Evolutionary conservation across 2,797 vertebrate genomes (phyloP).

Genomic region (Chelmon rostratus): DNA sequence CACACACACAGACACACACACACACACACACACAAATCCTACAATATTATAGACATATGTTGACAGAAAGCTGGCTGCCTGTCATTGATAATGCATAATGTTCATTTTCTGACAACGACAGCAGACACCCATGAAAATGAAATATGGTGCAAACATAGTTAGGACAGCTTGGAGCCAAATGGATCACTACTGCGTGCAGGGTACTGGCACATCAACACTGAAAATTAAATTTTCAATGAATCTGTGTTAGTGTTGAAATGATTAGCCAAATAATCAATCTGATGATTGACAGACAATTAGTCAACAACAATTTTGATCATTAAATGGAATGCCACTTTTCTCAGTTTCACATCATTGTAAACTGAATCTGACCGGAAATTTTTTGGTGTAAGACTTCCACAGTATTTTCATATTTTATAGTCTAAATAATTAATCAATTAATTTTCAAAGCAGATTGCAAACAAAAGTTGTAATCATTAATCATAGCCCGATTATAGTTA

Average conservation of each 20-base stretch:
- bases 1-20: constrained; percentile 1
- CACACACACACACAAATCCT: constrained; percentile 22
- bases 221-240: constrained; percentile 15
- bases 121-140: constrained; percentile 44
- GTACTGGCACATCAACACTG: constrained; percentile 8
- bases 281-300: not conserved
- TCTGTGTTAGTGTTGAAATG: constrained; percentile 4
- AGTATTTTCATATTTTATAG: too few species aligned
- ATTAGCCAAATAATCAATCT: constrained; percentile 17
- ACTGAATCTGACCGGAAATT: not conserved
- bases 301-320: not conserved
- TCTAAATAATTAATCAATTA: too few species aligned
- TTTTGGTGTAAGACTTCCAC: not conserved
- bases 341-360: not conserved
- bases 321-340: not conserved
- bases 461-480: not conserved
- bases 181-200: constrained; percentile 9
- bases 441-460: too few species aligned
- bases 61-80: constrained; percentile 21
- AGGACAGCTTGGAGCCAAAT: constrained; percentile 38
- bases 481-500: not conserved
- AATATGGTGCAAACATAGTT: constrained; percentile 19
- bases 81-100: constrained; percentile 38
- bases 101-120: constrained; percentile 23
- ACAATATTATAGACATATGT: constrained; percentile 24